Conservation (phyloP, 2,797 vertebrate genomes). For the Chiroxiphia lanceolata region DNA sequence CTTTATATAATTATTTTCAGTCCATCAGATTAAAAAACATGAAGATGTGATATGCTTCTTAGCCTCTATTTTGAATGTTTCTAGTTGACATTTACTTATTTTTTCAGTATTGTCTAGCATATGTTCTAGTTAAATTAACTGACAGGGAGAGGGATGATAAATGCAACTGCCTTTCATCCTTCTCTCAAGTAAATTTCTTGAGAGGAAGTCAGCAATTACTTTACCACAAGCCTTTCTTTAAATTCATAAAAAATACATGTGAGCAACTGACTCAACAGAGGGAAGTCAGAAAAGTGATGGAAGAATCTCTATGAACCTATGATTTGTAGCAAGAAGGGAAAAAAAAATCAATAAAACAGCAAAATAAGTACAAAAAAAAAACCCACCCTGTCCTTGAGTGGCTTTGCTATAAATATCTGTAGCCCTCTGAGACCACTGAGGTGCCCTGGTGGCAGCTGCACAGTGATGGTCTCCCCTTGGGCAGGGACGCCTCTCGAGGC, state of each 20-base stretch:
- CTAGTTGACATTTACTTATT: not conserved
- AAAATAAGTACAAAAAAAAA: not conserved
- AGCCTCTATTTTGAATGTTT: not conserved
- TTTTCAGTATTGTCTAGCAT: conserved; percentile 1
- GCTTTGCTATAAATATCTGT: not conserved
- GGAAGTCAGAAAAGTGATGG: not conserved
- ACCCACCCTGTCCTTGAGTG: not conserved
- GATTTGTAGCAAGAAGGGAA: not conserved
- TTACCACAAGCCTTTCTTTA: not conserved
- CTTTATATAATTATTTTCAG: not conserved
- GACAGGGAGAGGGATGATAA: not conserved
- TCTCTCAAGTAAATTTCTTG: not conserved
- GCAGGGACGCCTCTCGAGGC: not conserved
- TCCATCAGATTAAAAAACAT: not conserved
- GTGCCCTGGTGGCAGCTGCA: not conserved
- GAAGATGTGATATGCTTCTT: not conserved
- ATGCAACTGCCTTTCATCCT: conserved; percentile 21
- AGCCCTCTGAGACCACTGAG: not conserved
- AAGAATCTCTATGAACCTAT: not conserved
- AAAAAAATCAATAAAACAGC: not conserved
- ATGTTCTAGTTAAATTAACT: conserved; percentile 20
- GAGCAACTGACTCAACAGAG: not conserved
- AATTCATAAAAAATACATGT: conserved; percentile 26
- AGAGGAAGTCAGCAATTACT: conserved; percentile 17
- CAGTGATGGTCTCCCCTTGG: not conserved